Evolutionary conservation across 2,113 vertebrate genomes (phyloP), one percentile per base, ranked within the genome.

Genomic region (Corydoras maculifer): DNA sequence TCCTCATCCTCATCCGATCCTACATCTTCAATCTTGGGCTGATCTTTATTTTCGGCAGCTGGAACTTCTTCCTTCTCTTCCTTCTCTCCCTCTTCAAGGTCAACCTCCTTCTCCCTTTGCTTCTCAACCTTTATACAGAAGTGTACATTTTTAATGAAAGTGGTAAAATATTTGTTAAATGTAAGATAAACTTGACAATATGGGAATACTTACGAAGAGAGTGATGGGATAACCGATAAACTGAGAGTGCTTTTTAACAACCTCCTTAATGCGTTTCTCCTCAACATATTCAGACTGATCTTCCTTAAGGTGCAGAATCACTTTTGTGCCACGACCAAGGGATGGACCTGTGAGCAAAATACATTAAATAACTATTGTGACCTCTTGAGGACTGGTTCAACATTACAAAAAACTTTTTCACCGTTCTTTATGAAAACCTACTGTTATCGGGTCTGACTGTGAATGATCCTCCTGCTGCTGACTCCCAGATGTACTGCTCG

Each of bases 41-140:
- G 89, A 74, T 92, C 88, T 71, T 86, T 85, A 1, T 89, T 84
- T 1, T 88, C 89, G 0, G 87, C 86, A 8, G 90, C 87, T 4
- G 93, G 90, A 30, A 90, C 77, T 1, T 82, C 84, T 25, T 25
- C 18, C 18, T 25, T 25, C 62, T 90, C 81, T 35, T 94, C 92
- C 49, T 94, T 93, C 31, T 91, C 90, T 3, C 89, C 91, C 62
- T 95, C 94, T 71, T 97, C 96, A 65, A 91, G 88, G 54, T 91
- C 92, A 76, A 97, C 93, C 75, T 97, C 94, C 77, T 97, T 99
- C 78, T 99, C 94, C 9, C 91, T 82, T 70, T 96, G 93, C 62
- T 97, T 97, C 86, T 98, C 95, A 78, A 98, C 77, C 97, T 98
- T 9, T 8, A 10, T 49, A 6, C 0, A 30, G 12, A 15, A 31